phyloP scores from a whole-genome alignment of 2,888 invertebrate species.

The Drosophila testacea region DNA sequence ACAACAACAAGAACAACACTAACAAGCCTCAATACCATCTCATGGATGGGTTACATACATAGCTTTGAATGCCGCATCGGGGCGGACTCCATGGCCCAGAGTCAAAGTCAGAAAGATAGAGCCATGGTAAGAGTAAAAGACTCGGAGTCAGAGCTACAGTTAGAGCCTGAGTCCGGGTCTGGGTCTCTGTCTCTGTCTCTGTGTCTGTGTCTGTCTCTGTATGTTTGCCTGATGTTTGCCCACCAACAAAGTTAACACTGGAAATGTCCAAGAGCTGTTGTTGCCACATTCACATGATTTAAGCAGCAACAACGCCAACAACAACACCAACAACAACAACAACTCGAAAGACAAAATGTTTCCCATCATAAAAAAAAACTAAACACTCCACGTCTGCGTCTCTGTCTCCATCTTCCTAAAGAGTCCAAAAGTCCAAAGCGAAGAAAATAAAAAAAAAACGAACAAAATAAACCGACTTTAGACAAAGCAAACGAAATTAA shows the following conservation, averaged over 20 bases:
- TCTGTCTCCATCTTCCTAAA: constrained; percentile 44
- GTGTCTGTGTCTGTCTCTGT: constrained; percentile 16
- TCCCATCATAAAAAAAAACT: constrained; percentile 72
- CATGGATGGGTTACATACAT: constrained; percentile 35
- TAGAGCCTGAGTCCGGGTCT: constrained; percentile 29
- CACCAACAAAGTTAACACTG: constrained; percentile 76
- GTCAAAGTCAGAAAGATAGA: constrained; percentile 18
- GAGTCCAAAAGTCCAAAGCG: constrained; percentile 61
- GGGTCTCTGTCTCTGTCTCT: no score
- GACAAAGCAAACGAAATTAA: constrained; percentile 76
- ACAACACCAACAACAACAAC: constrained; percentile 34
- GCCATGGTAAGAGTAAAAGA: not conserved
- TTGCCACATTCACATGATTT: constrained; percentile 78
- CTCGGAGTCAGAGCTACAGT: constrained; percentile 11
- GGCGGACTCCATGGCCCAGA: constrained; percentile 51
- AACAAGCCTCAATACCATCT: constrained; percentile 20
- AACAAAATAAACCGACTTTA: constrained; percentile 58
- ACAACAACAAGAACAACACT: constrained; percentile 29
- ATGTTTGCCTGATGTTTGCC: constrained; percentile 69
- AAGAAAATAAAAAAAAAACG: constrained; percentile 30
- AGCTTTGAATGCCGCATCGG: constrained; percentile 47
- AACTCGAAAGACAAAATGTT: constrained; percentile 63
- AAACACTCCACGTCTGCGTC: constrained; percentile 30
- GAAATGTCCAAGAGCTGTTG: constrained; percentile 70
- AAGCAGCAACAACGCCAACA: constrained; percentile 59